Base-by-base conservation (phyloP, 2,113 vertebrate genomes). In the Psilopogon haemacephalus region DNA sequence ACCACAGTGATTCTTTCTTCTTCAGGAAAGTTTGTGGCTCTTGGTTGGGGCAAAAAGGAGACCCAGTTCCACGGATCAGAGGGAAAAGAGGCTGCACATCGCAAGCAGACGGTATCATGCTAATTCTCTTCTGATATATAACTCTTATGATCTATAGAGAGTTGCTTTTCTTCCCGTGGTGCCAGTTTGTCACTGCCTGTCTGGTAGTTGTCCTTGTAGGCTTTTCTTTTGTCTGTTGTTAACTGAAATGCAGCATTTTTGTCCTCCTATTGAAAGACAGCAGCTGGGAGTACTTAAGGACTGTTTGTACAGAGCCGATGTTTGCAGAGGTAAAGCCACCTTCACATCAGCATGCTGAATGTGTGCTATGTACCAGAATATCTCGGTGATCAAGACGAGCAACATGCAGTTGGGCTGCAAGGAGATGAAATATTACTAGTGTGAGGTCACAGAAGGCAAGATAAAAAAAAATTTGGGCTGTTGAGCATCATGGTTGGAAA, bases 1-100 rank as follows among this genome's bases (percentile, higher is more conserved):
- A 38, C 38, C 50, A 13, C 26, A 72, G 18, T 18, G 16, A 72
- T 87, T 86, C 12, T 73, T 89, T 97, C 32, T 97, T 94, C 68
- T 88, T 46, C 86, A 99, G 99, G 98, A 11, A 98, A 98, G 95
- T 98, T 99, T 76, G 97, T 99, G 95, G 98, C 98, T 17, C 98
- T 99, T 65, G 99, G 99, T 23, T 99, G 99, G 99, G 99, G 99
- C 44, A 99, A 98, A 97, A 99, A 99, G 91, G 99, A 99, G 95
- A 99, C 99, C 0, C 99, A 99, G 95, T 99, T 99, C 92, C 99
- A 99, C 50, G 99, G 99, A 86, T 99, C 99, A 21, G 99, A 98
- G 95, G 99, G 99, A 81, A 99, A 99, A 88, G 97, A 98, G 88
- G 98, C 99, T 2, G 98, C 99, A 1, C 98, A 98, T 94, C 97